A percentile compares a stretch with the other conserved stretches of the same genome.
Conservation (phyloP, 1,140 invertebrate genomes). For the Lasioglossum albipes region DNA sequence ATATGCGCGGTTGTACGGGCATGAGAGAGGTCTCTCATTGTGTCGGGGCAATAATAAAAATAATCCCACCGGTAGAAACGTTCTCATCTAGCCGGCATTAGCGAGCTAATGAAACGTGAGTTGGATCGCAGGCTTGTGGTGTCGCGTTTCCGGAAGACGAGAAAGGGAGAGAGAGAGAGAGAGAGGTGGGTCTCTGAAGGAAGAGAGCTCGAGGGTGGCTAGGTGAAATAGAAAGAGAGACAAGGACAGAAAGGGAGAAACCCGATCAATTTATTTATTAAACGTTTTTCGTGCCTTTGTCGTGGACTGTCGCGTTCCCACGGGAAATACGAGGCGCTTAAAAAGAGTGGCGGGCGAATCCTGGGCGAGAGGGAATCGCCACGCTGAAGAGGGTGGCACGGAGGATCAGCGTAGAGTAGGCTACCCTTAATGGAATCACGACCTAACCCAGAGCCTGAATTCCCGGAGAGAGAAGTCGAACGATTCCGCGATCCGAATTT, state of each 20-base stretch:
- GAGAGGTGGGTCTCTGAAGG: neutral
- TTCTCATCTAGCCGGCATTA: constrained; percentile 54
- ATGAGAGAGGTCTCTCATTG: neutral
- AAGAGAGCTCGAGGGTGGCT: neutral
- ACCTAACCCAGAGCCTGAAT: neutral
- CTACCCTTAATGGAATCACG: constrained; percentile 54
- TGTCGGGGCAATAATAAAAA: constrained; percentile 25
- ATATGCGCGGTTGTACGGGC: neutral
- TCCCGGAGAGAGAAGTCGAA: neutral
- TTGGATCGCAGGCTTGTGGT: constrained; percentile 52
- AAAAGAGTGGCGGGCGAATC: constrained; percentile 47
- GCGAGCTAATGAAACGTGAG: constrained; percentile 66
- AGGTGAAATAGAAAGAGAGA: neutral
- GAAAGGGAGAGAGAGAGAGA: constrained; percentile 28
- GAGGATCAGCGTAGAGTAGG: constrained; percentile 37
- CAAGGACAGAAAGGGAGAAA: constrained; percentile 45
- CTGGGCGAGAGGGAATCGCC: constrained; percentile 45
- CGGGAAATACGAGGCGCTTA: constrained; percentile 66
- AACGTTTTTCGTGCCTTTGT: constrained; percentile 64
- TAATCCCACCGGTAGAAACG: constrained; percentile 35
- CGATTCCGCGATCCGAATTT: constrained; percentile 13
- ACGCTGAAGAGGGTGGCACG: constrained; percentile 5
- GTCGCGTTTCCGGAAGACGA: constrained; percentile 62
- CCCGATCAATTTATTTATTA: constrained; percentile 69
- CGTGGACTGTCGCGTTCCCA: constrained; percentile 57